These are phyloP conservation scores for Zoanthus gigantus DNA, from an alignment of 92 coral and sea anemone species.

Conservation along the genomic window DNA sequence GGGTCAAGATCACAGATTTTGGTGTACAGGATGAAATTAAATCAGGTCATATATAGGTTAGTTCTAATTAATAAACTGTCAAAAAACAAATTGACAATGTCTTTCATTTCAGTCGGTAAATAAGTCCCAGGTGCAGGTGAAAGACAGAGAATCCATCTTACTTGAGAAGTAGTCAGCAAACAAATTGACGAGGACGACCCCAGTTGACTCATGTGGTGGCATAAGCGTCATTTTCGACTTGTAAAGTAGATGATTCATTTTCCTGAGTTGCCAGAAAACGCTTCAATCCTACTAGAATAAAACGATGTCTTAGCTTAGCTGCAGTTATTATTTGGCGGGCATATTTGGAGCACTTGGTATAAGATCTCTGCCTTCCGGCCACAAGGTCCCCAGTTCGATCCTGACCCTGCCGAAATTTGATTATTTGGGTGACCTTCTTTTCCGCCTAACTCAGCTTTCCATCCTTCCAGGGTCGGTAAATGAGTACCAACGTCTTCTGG, in stretches of 20 bases:
- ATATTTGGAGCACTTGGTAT: neutral
- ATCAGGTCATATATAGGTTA: neutral
- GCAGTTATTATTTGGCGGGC: neutral
- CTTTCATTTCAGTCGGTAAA: neutral
- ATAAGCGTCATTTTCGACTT: neutral
- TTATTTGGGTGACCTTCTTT: too few relatives aligned
- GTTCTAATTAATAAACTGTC: neutral
- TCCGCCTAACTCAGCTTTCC: too few relatives aligned
- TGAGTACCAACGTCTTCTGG: too few relatives aligned
- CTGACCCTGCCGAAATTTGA: too few relatives aligned
- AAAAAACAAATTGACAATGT: neutral
- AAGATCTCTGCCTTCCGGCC: too few relatives aligned
- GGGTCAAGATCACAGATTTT: neutral
- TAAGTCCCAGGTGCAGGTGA: neutral
- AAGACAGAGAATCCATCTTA: neutral
- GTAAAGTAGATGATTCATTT: neutral
- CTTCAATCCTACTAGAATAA: neutral
- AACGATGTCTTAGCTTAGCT: neutral
- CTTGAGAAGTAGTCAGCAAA: neutral
- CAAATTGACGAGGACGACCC: neutral
- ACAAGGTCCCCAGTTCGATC: too few relatives aligned
- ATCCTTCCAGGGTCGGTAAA: too few relatives aligned
- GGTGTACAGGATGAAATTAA: neutral
- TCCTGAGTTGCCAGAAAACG: slow-evolving; percentile 5
- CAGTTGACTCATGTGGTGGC: neutral